phyloP scores from a whole-genome alignment of 1,140 invertebrate species.

The Anagrus nilaparvatae region DNA sequence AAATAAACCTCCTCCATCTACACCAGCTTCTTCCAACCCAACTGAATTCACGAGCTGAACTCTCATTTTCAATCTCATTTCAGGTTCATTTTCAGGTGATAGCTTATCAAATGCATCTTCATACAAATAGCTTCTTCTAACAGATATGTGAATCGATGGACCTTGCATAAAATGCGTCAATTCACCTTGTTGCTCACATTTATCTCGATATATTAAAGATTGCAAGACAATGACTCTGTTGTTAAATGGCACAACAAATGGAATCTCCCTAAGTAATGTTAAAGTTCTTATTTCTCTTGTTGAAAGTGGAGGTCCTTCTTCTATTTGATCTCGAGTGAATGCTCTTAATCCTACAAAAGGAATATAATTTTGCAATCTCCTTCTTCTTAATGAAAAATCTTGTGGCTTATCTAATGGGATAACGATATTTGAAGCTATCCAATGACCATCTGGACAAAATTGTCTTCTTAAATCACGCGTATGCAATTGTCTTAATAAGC shows the following conservation, averaged over 20 bases:
- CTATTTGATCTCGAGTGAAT: conserved; percentile 54
- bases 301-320: conserved; percentile 73
- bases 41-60: conserved; percentile 84
- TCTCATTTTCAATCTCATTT: conserved; percentile 73
- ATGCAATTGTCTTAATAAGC: conserved; percentile 69
- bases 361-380: conserved; percentile 45
- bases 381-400: conserved; percentile 48
- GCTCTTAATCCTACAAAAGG: conserved; percentile 52
- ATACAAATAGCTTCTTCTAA: conserved; percentile 86
- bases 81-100: conserved; percentile 82
- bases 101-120: conserved; percentile 96
- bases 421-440: conserved; percentile 61
- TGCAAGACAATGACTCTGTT: conserved; percentile 81
- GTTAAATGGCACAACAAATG: conserved; percentile 86
- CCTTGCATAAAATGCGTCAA: conserved; percentile 63
- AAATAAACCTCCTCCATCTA: conserved; percentile 92
- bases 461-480: conserved; percentile 64
- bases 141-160: conserved; percentile 65
- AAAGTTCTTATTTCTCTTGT: conserved; percentile 80
- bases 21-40: conserved; percentile 87
- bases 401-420: conserved; percentile 55
- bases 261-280: conserved; percentile 81
- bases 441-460: conserved; percentile 69
- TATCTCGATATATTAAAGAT: conserved; percentile 60
- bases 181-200: conserved; percentile 62